Base-by-base conservation (phyloP, 2,888 invertebrate genomes). In the Danaus chrysippus region DNA sequence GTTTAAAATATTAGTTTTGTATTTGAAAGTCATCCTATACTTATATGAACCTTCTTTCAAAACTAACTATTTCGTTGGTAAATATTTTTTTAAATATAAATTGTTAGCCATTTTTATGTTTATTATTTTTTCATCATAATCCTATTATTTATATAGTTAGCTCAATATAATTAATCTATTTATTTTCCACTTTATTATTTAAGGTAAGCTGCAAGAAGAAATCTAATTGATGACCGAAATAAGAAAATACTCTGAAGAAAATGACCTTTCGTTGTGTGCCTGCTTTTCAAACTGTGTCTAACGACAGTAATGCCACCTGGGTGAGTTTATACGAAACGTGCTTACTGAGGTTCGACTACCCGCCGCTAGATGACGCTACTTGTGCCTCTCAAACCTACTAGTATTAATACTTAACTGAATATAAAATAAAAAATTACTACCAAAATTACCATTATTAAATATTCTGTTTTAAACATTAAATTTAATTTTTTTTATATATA, bases 221-320 rank as follows among this genome's bases (percentile, higher is more conserved):
- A 73, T 73, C 64, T 68, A 66, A 68, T 71, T 70, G 73, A 73
- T 76, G 76, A 71, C 75, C 76, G 68, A 76, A 75, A 71, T 77
- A 73, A 73, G 76, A 74, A 75, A 79, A 73, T 73, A 72, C 75
- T 75, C 63, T 62, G 71, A 70, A 79, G 78, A 91, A 82, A 81
- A 93, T 94, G 93, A 93, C 93, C 83, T 94, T 93, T 84, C 92
- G 93, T 76, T 93, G 93, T 87, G 92, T 93, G 77, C 93, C 93
- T 77, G 92, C 93, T 76, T 93, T 93, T 84, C 93, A 93, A 91
- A 87, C 92, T 54, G 92, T 93, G 62, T 91, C 92, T 75, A 91
- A 92, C 79, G 93, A 93, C 82, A 93, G 93, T 86, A 92, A 92
- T 86, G 91, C 93, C 77, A 92, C 93, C 79, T 94, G 93, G 93